Evolutionary conservation across 2,888 invertebrate species (phyloP), one percentile per base, ranked within the genome.

Genomic region (Hoplodrina ambigua): DNA sequence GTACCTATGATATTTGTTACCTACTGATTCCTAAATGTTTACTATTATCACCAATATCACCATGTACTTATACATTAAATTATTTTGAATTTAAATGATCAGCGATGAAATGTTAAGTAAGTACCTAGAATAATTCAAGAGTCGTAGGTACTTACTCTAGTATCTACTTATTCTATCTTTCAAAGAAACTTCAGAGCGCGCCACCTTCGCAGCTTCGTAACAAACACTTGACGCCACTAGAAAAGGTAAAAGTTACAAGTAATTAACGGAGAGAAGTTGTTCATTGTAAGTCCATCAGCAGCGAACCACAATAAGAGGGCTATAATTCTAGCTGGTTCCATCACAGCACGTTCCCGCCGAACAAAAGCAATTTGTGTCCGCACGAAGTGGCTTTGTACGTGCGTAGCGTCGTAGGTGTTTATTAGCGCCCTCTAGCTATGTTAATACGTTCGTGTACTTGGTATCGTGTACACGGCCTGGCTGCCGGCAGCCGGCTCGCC

Each of bases 341-440:
- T 90, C 92, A 90, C 87, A 89, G 89, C 93, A 92, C 94, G 93
- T 94, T 88, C 90, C 88, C 87, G 87, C 81, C 89, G 93, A 94
- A 95, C 95, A 94, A 95, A 95, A 93, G 94, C 94, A 94, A 95
- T 95, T 94, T 95, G 93, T 94, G 95, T 94, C 91, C 90, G 93
- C 91, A 91, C 94, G 93, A 89, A 93, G 91, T 92, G 91, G 89
- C 90, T 89, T 88, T 85, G 94, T 93, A 94, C 94, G 95, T 95
- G 95, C 92, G 92, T 90, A 83, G 94, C 90, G 85, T 94, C 88
- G 88, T 92, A 94, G 94, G 94, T 93, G 94, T 94, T 92, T 94
- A 94, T 94, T 94, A 95, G 90, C 88, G 90, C 87, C 88, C 88
- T 89, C 90, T 90, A 88, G 89, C 86, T 86, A 85, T 90, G 87